phyloP scores from a whole-genome alignment of 2,113 vertebrate species.

The Oreotrochilus melanogaster region DNA sequence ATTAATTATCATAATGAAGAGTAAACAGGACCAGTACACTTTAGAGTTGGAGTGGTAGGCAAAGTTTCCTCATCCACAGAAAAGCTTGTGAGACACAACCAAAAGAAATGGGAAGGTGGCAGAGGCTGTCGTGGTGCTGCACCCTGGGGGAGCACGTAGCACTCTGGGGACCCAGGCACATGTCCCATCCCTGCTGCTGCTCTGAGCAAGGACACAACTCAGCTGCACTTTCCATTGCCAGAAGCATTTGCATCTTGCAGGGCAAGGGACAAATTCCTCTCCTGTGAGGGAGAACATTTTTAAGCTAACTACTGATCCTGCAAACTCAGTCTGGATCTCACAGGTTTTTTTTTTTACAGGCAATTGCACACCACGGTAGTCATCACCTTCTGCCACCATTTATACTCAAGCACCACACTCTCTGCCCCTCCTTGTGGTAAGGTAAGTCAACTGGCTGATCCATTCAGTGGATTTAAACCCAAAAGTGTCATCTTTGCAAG shows the following conservation, averaged over 20 bases:
- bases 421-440: accelerated
- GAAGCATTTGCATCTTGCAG: not conserved
- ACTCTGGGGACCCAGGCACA: accelerated
- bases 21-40: not conserved
- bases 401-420: accelerated
- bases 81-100: not conserved
- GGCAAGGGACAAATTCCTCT: not conserved
- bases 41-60: not conserved
- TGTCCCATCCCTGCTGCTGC: not conserved
- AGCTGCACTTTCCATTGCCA: not conserved
- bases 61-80: not conserved
- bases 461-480: not conserved
- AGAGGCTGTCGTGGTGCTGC: not conserved
- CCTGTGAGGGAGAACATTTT: not conserved
- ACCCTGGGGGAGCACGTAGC: accelerated
- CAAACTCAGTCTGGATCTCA: not conserved
- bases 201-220: accelerated
- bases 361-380: not conserved
- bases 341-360: not conserved
- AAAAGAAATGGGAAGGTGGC: not conserved
- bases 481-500: not conserved
- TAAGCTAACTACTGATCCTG: not conserved
- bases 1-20: not conserved
- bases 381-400: not conserved
- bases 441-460: not conserved